phyloP scores from a whole-genome alignment of 2,888 invertebrate genomes.

The Vannuccia rotundouncinata region DNA sequence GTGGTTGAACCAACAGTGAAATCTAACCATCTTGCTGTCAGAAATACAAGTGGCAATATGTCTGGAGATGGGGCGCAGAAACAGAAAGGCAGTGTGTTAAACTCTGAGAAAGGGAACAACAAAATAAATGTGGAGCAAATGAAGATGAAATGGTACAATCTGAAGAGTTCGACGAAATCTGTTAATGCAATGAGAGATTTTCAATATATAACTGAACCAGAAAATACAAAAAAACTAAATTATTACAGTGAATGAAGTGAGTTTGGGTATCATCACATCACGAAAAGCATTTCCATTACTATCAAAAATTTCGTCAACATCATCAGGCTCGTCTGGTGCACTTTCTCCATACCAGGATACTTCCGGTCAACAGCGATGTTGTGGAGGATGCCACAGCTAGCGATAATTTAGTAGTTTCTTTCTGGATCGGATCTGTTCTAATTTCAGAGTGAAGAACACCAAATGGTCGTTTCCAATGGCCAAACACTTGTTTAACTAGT shows the following conservation, averaged over 20 bases:
- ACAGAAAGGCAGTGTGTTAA: neutral
- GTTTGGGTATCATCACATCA: neutral
- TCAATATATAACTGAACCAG: no score
- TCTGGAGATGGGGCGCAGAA: neutral
- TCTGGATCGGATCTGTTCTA: neutral
- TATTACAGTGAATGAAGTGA: no score
- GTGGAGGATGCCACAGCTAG: neutral
- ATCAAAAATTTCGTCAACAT: neutral
- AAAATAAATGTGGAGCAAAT: neutral
- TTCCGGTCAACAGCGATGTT: constrained; percentile 3
- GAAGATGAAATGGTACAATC: neutral
- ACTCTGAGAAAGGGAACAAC: neutral
- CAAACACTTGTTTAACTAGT: no score
- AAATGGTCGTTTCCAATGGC: neutral
- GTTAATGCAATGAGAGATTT: no score
- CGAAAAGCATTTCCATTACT: constrained; percentile 11
- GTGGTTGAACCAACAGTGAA: neutral
- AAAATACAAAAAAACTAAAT: no score
- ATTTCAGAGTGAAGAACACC: constrained; percentile 6
- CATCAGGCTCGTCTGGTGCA: neutral
- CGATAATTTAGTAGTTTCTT: neutral
- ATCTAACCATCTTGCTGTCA: neutral
- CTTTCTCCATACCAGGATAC: neutral
- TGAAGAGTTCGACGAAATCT: neutral
- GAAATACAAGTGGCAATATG: neutral